Evolutionary conservation across 2,113 vertebrate species (phyloP).

Genomic region (Gopherus flavomarginatus): DNA sequence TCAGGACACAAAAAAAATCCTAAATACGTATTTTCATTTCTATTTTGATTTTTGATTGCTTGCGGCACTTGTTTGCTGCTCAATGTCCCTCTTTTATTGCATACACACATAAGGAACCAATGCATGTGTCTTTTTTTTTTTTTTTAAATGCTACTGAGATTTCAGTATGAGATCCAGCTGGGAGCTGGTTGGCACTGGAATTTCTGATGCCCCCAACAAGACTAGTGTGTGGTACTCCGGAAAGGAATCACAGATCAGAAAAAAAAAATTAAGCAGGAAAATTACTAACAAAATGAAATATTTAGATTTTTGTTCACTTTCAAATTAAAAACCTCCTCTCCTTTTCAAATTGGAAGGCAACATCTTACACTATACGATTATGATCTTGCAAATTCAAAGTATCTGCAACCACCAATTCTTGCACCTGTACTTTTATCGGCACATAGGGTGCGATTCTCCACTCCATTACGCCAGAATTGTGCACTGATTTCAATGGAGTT

Average conservation of each 20-base stretch:
- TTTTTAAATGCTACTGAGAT: background rate
- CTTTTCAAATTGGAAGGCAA: background rate
- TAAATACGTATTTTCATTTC: background rate
- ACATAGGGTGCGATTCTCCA: background rate
- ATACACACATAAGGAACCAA: accelerated
- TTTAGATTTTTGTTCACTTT: background rate
- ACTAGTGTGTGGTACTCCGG: background rate
- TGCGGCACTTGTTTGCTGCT: background rate
- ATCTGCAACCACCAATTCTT: background rate
- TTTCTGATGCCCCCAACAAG: background rate
- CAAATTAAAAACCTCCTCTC: background rate
- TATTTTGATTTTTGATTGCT: background rate
- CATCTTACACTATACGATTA: background rate
- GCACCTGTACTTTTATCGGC: background rate
- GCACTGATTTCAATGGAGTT: background rate
- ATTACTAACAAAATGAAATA: background rate
- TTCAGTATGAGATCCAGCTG: background rate
- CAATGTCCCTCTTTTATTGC: background rate
- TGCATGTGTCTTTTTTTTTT: background rate
- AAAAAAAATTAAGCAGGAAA: background rate
- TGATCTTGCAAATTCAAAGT: background rate
- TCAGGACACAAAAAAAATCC: background rate
- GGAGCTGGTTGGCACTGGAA: background rate
- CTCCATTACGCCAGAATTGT: background rate
- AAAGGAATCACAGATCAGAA: background rate